Conservation (phyloP, 2,113 vertebrate genomes). For the Caracal caracal region DNA sequence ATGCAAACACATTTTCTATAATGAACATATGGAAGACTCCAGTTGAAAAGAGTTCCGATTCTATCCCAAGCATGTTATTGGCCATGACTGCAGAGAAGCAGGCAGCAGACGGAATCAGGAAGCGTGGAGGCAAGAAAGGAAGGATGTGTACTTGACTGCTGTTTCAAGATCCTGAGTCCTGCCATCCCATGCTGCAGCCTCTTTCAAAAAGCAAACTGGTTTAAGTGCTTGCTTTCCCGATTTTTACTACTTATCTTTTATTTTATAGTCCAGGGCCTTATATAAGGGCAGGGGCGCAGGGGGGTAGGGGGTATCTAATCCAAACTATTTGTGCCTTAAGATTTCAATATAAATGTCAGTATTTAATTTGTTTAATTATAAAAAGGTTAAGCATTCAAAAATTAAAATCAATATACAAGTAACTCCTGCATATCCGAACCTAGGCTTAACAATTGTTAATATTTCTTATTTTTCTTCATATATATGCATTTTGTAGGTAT, state of each 20-base stretch:
- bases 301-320: neutral
- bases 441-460: neutral
- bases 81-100: constrained; percentile 71
- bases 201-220: constrained; percentile 39
- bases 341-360: constrained; percentile 24
- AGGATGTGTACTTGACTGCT: constrained; percentile 55
- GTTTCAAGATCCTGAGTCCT: constrained; percentile 33
- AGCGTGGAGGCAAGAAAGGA: constrained; percentile 61
- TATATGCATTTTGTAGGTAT: neutral
- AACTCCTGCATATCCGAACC: neutral
- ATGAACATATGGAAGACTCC: constrained; percentile 83
- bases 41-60: constrained; percentile 77
- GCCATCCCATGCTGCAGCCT: neutral
- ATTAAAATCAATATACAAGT: neutral
- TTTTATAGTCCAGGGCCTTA: neutral
- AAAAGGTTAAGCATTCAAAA: constrained; percentile 17
- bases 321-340: constrained; percentile 37
- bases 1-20: constrained; percentile 82
- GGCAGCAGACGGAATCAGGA: constrained; percentile 76
- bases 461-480: constrained; percentile 13
- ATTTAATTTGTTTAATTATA: neutral
- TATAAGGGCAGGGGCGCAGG: neutral
- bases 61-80: constrained; percentile 75
- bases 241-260: constrained; percentile 23
- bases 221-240: neutral